A percentile compares a stretch with the other conserved stretches of the same genome.
phyloP scores from a whole-genome alignment of 2,113 vertebrate species.

The Onychorhynchus coronatus region DNA sequence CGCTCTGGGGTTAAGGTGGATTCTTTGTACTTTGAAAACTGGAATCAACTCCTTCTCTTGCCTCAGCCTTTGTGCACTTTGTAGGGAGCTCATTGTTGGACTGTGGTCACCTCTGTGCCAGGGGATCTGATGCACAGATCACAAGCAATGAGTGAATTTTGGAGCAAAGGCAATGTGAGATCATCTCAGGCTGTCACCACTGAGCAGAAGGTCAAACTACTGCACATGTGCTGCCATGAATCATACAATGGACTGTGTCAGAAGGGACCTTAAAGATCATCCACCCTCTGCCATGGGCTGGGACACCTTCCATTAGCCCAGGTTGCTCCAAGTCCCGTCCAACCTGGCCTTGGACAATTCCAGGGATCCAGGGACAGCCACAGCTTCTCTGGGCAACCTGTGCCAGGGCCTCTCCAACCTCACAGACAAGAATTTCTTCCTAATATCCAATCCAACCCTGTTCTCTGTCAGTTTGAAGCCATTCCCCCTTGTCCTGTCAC shows the following conservation, averaged over 20 bases:
- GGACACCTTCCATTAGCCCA: background rate
- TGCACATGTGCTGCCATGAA: accelerated
- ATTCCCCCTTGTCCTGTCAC: background rate
- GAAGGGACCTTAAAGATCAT: background rate
- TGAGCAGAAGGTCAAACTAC: background rate
- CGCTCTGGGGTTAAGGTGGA: background rate
- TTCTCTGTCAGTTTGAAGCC: background rate
- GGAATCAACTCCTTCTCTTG: background rate
- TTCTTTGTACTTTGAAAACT: background rate
- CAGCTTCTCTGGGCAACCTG: accelerated
- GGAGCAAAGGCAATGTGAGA: background rate
- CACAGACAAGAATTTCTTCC: background rate
- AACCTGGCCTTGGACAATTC: background rate
- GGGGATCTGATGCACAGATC: background rate
- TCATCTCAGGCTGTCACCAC: background rate
- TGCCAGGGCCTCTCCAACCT: accelerated
- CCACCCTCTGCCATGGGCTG: background rate
- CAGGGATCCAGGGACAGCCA: background rate
- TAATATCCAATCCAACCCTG: background rate
- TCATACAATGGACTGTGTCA: background rate
- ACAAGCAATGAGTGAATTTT: background rate
- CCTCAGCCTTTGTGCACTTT: background rate
- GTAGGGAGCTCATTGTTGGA: background rate
- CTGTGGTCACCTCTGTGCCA: background rate
- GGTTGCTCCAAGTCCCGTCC: background rate